Conservation (phyloP, 2,888 invertebrate genomes). For the Apodemia hepburni region DNA sequence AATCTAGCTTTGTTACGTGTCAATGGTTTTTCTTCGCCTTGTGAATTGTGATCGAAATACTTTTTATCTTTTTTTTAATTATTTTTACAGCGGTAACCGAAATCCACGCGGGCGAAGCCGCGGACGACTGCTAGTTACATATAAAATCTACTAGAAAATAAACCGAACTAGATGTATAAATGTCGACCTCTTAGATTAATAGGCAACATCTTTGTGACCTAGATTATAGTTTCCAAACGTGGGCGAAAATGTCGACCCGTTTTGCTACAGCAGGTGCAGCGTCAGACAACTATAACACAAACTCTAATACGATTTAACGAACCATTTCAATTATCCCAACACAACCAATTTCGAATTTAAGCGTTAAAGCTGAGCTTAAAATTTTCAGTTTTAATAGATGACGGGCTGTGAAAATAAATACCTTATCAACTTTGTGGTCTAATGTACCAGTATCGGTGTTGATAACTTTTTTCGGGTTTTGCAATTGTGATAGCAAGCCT, state of each 20-base stretch:
- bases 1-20: too few relatives aligned
- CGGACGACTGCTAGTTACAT: too few relatives aligned
- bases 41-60: too few relatives aligned
- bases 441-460: too few relatives aligned
- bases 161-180: constrained; percentile 15
- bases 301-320: constrained; percentile 27
- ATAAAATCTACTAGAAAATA: not conserved
- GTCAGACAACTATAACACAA: constrained; percentile 34
- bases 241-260: constrained; percentile 37
- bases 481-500: too few relatives aligned
- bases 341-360: not conserved
- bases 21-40: too few relatives aligned
- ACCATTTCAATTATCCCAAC: constrained; percentile 11
- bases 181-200: constrained; percentile 35
- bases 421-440: too few relatives aligned
- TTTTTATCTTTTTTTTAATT: too few relatives aligned
- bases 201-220: constrained; percentile 45
- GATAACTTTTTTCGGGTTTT: too few relatives aligned
- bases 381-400: not conserved
- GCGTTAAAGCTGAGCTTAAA: not conserved
- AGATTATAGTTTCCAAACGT: constrained; percentile 43
- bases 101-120: too few relatives aligned
- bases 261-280: constrained; percentile 45
- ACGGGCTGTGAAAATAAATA: too few relatives aligned
- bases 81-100: too few relatives aligned